phyloP scores from a whole-genome alignment of 2,888 invertebrate species.

The Anagyrus pseudococci region DNA sequence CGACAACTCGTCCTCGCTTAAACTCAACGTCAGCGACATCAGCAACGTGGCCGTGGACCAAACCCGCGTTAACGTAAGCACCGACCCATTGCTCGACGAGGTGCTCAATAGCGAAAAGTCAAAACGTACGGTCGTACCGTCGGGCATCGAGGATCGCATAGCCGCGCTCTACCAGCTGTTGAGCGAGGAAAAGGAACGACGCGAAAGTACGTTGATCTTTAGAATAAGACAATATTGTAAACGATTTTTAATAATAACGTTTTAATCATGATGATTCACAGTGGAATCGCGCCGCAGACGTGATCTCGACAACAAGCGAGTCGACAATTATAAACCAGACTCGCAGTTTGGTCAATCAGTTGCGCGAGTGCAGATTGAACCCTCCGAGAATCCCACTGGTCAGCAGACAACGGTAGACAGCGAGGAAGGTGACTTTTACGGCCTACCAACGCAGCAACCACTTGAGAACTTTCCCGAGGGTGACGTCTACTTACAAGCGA shows the following conservation, averaged over 20 bases:
- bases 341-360: not conserved
- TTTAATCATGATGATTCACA: not conserved
- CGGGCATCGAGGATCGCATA: conserved; percentile 42
- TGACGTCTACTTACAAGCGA: conserved; percentile 43
- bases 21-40: not conserved
- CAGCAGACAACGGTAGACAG: conserved; percentile 32
- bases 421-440: conserved; percentile 47
- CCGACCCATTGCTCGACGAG: conserved; percentile 42
- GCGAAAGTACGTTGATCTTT: not conserved
- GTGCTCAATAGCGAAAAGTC: conserved; percentile 42
- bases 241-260: not conserved
- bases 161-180: conserved; percentile 40
- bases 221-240: not conserved
- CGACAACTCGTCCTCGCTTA: not conserved
- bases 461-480: conserved; percentile 44
- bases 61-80: too few relatives aligned
- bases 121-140: conserved; percentile 41
- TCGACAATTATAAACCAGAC: conserved; percentile 24
- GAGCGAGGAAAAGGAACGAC: conserved; percentile 34
- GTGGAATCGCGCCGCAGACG: conserved; percentile 2
- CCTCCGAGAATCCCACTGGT: not conserved
- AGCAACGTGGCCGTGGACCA: conserved; percentile 26
- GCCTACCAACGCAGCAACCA: conserved; percentile 42
- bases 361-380: conserved; percentile 28
- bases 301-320: conserved; percentile 37